Percentiles rank a stretch among this genome's conserved stretches.
Evolutionary conservation across 2,113 vertebrate genomes (phyloP).

Genomic region (Alethe castanea): DNA sequence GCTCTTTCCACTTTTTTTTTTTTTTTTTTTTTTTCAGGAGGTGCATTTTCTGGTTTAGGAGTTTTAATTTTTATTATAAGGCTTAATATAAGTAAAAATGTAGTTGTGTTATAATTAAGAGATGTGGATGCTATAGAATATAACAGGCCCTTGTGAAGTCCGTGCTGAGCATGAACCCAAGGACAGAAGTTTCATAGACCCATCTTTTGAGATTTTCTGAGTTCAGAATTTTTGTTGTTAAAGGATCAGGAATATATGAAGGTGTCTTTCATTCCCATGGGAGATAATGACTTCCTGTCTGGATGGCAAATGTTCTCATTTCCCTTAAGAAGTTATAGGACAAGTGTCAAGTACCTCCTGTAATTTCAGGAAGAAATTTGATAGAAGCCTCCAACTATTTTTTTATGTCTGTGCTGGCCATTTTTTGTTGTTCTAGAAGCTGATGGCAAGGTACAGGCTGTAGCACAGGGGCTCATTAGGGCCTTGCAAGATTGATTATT

Average conservation of each 20-base stretch:
- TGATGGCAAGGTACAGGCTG: background rate
- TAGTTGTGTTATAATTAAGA: background rate
- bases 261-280: background rate
- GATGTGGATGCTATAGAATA: background rate
- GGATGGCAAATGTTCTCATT: constrained; percentile 9
- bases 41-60: background rate
- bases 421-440: background rate
- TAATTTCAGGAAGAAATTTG: background rate
- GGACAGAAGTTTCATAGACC: background rate
- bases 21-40: background rate
- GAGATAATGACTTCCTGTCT: background rate
- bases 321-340: background rate
- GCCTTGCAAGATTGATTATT: constrained; percentile 16
- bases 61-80: background rate
- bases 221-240: background rate
- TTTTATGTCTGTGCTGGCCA: background rate
- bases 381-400: background rate
- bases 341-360: constrained; percentile 8
- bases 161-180: background rate
- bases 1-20: background rate
- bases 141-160: background rate
- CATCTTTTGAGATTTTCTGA: background rate
- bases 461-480: background rate
- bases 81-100: background rate
- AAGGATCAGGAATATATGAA: background rate